phyloP scores from a whole-genome alignment of 2,797 vertebrate genomes.

The Bovichtus diacanthus region DNA sequence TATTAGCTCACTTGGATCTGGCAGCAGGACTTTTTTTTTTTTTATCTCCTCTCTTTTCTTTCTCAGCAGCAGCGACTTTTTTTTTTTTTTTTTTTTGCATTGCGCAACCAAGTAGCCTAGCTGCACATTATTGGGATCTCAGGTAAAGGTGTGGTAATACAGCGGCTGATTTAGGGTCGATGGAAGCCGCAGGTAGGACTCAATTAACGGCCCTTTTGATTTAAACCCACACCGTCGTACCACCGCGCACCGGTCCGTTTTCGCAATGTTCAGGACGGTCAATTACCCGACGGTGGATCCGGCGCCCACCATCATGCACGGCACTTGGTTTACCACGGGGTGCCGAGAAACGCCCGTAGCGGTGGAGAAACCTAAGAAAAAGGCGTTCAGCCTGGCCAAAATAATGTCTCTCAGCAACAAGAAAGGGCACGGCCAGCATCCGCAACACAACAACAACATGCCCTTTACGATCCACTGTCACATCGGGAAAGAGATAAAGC shows the following conservation, averaged over 20 bases:
- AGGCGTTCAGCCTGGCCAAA: constrained; percentile 92
- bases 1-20: constrained; percentile 65
- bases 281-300: constrained; percentile 88
- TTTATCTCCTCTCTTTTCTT: background rate
- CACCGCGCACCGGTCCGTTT: constrained; percentile 56
- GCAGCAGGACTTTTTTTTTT: constrained; percentile 7
- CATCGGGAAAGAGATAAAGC: constrained; percentile 98
- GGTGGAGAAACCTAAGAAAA: constrained; percentile 89
- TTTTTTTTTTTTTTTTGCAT: constrained; percentile 18
- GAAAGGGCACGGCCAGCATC: constrained; percentile 85
- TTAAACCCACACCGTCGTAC: constrained; percentile 58
- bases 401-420: constrained; percentile 91
- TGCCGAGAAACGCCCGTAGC: constrained; percentile 85
- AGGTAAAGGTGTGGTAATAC: constrained; percentile 63
- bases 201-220: constrained; percentile 55
- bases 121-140: constrained; percentile 44
- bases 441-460: constrained; percentile 88
- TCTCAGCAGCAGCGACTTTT: constrained; percentile 39
- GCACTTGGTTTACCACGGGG: constrained; percentile 84
- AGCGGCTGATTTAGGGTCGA: constrained; percentile 30
- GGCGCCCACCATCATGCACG: constrained; percentile 82
- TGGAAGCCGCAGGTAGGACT: constrained; percentile 58
- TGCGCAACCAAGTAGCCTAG: constrained; percentile 38
- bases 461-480: constrained; percentile 97
- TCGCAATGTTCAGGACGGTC: constrained; percentile 77